Evolutionary conservation across 1,140 invertebrate species (phyloP).

Genomic region (Papilio glaucus): DNA sequence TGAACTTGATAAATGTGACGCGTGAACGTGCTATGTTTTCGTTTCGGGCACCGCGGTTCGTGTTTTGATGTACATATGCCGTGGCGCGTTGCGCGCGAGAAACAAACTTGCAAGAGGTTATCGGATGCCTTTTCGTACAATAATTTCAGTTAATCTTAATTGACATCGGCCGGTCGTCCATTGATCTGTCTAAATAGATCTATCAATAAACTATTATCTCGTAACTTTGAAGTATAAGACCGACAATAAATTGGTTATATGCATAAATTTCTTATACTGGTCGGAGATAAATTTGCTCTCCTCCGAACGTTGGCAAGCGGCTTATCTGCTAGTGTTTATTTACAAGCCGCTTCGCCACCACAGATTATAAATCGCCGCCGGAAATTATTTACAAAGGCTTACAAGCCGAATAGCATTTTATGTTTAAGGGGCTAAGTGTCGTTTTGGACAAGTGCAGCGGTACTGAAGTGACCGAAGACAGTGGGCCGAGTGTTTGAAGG

Average conservation of each 20-base stretch:
- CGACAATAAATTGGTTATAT: slow-evolving; percentile 11
- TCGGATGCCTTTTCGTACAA: background rate
- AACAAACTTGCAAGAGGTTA: slow-evolving; percentile 1
- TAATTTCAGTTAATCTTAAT: slow-evolving; percentile 7
- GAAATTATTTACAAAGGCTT: slow-evolving; percentile 18
- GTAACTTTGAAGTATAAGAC: background rate
- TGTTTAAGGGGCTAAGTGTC: background rate
- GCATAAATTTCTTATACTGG: slow-evolving; percentile 41
- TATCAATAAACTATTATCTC: slow-evolving; percentile 12
- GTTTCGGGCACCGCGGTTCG: slow-evolving; percentile 10
- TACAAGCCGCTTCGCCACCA: slow-evolving; percentile 48
- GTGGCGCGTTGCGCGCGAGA: slow-evolving; percentile 1
- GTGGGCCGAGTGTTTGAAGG: slow-evolving; percentile 10
- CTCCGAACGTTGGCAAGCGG: slow-evolving; percentile 49
- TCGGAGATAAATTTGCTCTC: slow-evolving; percentile 44
- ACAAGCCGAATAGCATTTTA: slow-evolving; percentile 21
- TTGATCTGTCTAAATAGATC: background rate
- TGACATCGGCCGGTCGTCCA: slow-evolving; percentile 4
- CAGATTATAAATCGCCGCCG: slow-evolving; percentile 40
- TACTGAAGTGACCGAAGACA: slow-evolving; percentile 21
- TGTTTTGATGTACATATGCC: background rate
- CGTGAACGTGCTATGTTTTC: slow-evolving; percentile 23
- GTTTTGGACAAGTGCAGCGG: background rate
- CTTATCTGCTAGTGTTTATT: slow-evolving; percentile 63
- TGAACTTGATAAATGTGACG: slow-evolving; percentile 27